Evolutionary conservation across 2,888 invertebrate genomes (phyloP).

Genomic region (Melitaea athalia): DNA sequence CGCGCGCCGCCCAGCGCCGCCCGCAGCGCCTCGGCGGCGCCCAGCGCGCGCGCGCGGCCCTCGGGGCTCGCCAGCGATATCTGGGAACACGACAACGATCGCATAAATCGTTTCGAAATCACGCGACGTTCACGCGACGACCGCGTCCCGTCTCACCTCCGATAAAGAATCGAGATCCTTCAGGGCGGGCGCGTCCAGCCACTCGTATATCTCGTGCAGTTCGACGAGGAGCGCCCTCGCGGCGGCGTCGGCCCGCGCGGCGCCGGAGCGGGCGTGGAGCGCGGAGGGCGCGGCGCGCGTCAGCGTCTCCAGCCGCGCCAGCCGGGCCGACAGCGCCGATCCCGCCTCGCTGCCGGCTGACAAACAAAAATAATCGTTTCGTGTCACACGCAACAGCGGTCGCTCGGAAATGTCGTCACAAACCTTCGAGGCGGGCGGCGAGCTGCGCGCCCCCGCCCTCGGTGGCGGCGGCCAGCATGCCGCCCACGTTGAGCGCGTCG

Average conservation of each 20-base stretch:
- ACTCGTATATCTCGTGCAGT: constrained; percentile 82
- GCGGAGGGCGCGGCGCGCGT: constrained; percentile 76
- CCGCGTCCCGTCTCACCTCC: constrained; percentile 45
- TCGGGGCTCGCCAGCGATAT: constrained; percentile 54
- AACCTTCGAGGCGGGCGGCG: constrained; percentile 72
- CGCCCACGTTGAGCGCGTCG: constrained; percentile 87
- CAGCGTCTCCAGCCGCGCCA: constrained; percentile 77
- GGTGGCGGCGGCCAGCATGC: constrained; percentile 85
- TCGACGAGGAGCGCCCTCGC: constrained; percentile 87
- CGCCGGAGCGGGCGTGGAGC: constrained; percentile 62
- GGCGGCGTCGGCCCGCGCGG: constrained; percentile 90
- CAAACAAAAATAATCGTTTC: constrained; percentile 50
- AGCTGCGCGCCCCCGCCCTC: constrained; percentile 87
- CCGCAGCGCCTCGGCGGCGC: constrained; percentile 47
- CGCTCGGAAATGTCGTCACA: constrained; percentile 84
- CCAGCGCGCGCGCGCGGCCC: constrained; percentile 63
- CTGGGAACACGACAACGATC: constrained; percentile 30
- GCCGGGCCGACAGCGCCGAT: constrained; percentile 85
- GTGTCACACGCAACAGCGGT: constrained; percentile 83
- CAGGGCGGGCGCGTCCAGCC: constrained; percentile 68
- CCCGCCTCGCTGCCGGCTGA: constrained; percentile 84
- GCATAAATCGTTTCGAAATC: background rate
- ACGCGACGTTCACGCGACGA: too few relatives aligned
- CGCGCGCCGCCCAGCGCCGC: constrained; percentile 51
- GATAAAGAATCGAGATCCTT: constrained; percentile 59